Conservation (phyloP, 2,797 vertebrate species). For the Nyctalus aviator region DNA sequence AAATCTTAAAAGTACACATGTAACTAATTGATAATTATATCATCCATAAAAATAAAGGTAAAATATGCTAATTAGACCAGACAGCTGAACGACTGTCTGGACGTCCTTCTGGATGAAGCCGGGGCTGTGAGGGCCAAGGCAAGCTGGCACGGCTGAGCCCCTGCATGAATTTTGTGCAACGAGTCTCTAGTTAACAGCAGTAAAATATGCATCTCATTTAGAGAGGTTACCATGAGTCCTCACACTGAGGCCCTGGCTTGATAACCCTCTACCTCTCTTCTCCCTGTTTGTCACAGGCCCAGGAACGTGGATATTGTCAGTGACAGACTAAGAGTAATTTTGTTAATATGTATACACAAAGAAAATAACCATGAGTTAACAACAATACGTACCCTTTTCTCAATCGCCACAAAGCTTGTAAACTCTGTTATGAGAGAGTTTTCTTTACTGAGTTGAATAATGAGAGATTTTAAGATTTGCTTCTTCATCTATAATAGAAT, state of each 20-base stretch:
- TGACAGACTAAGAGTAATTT: not conserved
- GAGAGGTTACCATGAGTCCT: not conserved
- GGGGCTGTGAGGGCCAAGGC: no score
- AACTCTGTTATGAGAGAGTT: slow-evolving; percentile 93
- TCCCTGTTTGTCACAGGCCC: not conserved
- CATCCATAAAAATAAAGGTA: not conserved
- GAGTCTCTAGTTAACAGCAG: not conserved
- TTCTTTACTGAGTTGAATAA: slow-evolving; percentile 92
- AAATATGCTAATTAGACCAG: no score
- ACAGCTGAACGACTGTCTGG: no score
- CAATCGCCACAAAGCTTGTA: slow-evolving; percentile 95
- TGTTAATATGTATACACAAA: not conserved
- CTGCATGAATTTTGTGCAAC: no score
- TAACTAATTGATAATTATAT: slow-evolving; percentile 45
- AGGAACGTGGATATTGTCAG: not conserved
- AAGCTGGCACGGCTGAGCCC: no score
- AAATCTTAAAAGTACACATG: not conserved
- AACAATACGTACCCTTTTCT: slow-evolving; percentile 91
- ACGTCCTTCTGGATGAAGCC: no score
- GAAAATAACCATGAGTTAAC: slow-evolving; percentile 3
- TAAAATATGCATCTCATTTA: not conserved
- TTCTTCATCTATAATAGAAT: slow-evolving; percentile 90
- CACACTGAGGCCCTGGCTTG: not conserved
- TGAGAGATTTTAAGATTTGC: slow-evolving; percentile 89
- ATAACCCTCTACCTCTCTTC: not conserved